These are phyloP conservation scores for Empidonax alnorum DNA, from an alignment of 2,113 vertebrate genomes.

Conservation along the genomic window DNA sequence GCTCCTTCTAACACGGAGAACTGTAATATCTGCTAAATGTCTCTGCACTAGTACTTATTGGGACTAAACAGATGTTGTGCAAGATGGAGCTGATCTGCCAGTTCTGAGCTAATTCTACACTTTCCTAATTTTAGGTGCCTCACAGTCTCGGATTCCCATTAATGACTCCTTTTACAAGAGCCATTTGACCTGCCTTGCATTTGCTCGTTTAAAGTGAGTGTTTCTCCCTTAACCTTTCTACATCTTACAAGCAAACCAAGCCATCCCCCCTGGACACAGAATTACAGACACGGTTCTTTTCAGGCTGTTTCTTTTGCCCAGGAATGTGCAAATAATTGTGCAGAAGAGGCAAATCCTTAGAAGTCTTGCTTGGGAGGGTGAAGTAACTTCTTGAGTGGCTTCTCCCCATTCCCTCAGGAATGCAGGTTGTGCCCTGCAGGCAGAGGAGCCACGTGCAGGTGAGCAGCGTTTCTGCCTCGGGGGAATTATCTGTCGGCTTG, in stretches of 20 bases:
- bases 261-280: not conserved
- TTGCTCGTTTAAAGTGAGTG: not conserved
- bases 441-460: not conserved
- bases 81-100: slow-evolving; percentile 12
- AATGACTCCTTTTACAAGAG: slow-evolving; percentile 16
- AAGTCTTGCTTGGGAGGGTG: not conserved
- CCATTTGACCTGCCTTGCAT: not conserved
- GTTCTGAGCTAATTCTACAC: slow-evolving; percentile 34
- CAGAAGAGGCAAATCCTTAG: not conserved
- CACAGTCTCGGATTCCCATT: slow-evolving; percentile 20
- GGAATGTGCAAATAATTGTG: not conserved
- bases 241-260: not conserved
- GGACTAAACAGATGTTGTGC: not conserved
- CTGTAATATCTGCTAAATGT: slow-evolving; percentile 39
- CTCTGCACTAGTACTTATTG: not conserved
- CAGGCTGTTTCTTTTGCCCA: not conserved
- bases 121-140: slow-evolving; percentile 49
- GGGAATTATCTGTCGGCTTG: not conserved
- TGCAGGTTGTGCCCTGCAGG: not conserved
- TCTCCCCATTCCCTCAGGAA: not conserved
- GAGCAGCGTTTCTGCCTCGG: not conserved
- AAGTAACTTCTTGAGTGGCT: not conserved
- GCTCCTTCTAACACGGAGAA: slow-evolving; percentile 6
- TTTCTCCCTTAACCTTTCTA: not conserved
- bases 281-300: not conserved